These are phyloP conservation scores for Papilio aristodemus DNA, from an alignment of 1,140 invertebrate genomes.

Conservation along the genomic window DNA sequence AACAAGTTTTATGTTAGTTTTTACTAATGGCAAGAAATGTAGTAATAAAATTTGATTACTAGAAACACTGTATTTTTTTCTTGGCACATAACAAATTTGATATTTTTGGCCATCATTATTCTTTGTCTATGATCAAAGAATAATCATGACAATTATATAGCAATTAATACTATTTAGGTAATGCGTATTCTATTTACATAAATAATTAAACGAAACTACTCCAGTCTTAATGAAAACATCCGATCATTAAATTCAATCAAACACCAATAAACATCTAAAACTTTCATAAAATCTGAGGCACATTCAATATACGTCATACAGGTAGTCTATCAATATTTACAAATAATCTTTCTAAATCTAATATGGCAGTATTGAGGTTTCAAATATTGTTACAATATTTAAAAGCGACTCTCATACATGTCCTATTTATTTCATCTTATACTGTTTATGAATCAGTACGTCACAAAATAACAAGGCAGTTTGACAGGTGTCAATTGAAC, in stretches of 20 bases:
- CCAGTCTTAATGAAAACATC: slow-evolving; percentile 50
- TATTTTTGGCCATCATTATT: background rate
- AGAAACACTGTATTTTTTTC: background rate
- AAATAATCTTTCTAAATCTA: slow-evolving; percentile 61
- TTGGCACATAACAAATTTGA: slow-evolving; percentile 11
- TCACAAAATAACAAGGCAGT: slow-evolving; percentile 35
- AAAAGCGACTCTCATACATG: slow-evolving; percentile 16
- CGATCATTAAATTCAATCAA: slow-evolving; percentile 41
- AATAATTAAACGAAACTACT: slow-evolving; percentile 36
- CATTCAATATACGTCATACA: slow-evolving; percentile 73
- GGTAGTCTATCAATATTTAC: slow-evolving; percentile 62
- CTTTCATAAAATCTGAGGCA: slow-evolving; percentile 71
- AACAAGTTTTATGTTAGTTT: background rate
- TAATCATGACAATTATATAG: background rate
- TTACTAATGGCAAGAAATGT: slow-evolving; percentile 7
- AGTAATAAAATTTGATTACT: background rate
- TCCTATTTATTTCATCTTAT: background rate
- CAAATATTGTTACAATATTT: slow-evolving; percentile 41
- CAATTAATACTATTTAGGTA: slow-evolving; percentile 31
- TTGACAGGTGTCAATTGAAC: background rate
- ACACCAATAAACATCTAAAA: slow-evolving; percentile 57
- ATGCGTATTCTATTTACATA: slow-evolving; percentile 24
- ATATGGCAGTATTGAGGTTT: slow-evolving; percentile 75
- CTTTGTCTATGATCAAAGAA: background rate
- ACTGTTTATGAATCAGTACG: background rate